Conservation (phyloP, 1,140 invertebrate species). For the Papilio aristodemus region DNA sequence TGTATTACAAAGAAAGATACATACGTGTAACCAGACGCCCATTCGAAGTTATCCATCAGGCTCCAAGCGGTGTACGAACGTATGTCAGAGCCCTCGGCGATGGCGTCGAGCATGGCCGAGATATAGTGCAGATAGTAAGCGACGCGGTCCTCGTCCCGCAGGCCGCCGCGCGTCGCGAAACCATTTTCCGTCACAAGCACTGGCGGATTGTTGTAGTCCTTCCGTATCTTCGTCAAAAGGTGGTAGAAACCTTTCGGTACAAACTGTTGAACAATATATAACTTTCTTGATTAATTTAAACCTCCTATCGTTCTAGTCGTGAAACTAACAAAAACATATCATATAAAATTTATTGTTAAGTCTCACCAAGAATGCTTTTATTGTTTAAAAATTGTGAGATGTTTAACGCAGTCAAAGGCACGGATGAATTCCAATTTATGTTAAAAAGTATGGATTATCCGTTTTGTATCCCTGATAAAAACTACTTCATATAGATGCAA, state of each 20-base stretch:
- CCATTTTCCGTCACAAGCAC: slow-evolving; percentile 63
- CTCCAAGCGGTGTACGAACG: slow-evolving; percentile 54
- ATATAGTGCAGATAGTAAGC: slow-evolving; percentile 73
- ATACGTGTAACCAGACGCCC: slow-evolving; percentile 76
- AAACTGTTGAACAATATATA: slow-evolving; percentile 36
- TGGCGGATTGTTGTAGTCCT: slow-evolving; percentile 49
- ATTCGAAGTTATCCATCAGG: slow-evolving; percentile 82
- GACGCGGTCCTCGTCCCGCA: slow-evolving; percentile 53
- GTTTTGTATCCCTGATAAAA: too few relatives aligned
- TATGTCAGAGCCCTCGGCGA: slow-evolving; percentile 51
- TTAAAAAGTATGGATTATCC: too few relatives aligned
- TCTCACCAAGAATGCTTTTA: too few relatives aligned
- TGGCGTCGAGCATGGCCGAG: slow-evolving; percentile 50
- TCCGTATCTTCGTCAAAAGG: slow-evolving; percentile 44
- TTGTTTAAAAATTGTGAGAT: too few relatives aligned
- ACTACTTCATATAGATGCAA: too few relatives aligned
- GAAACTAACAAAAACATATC: too few relatives aligned
- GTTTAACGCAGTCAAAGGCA: too few relatives aligned
- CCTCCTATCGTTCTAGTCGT: too few relatives aligned
- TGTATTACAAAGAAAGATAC: slow-evolving; percentile 39
- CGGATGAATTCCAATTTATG: too few relatives aligned
- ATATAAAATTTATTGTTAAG: too few relatives aligned
- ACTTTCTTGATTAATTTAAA: neutral
- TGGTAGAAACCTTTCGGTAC: slow-evolving; percentile 46
- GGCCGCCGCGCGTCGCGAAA: slow-evolving; percentile 42